phyloP scores from a whole-genome alignment of 2,888 invertebrate species.

The Lepetodrilus schrolli region DNA sequence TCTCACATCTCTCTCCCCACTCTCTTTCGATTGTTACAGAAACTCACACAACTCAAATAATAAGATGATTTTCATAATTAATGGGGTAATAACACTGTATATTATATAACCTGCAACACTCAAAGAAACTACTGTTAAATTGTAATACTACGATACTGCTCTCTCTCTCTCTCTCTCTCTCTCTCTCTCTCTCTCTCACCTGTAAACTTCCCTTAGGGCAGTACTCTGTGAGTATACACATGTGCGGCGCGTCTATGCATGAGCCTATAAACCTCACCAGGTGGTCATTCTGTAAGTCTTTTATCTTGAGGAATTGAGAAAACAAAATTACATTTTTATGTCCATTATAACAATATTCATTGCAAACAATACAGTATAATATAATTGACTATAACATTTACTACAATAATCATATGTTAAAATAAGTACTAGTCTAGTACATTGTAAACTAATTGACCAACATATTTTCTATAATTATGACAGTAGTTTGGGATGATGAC shows the following conservation, averaged over 20 bases:
- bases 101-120: too few species aligned
- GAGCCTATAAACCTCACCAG: constrained; percentile 95
- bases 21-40: too few species aligned
- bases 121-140: neutral
- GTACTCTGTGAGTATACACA: constrained; percentile 94
- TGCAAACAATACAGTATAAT: neutral
- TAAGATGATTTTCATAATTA: too few species aligned
- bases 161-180: neutral
- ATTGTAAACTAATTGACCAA: too few species aligned
- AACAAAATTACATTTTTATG: neutral
- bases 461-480: too few species aligned
- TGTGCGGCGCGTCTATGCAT: constrained; percentile 86
- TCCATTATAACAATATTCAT: neutral
- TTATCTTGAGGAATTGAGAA: constrained; percentile 80
- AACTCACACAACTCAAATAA: too few species aligned
- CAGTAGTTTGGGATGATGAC: too few species aligned
- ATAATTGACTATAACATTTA: too few species aligned
- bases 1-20: too few species aligned
- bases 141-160: neutral
- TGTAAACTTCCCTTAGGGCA: constrained; percentile 93
- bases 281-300: constrained; percentile 91
- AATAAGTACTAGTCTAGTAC: too few species aligned
- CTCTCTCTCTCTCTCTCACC: constrained; percentile 53
- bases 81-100: too few species aligned
- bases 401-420: too few species aligned